These are phyloP conservation scores for Artemia sinica DNA, from an alignment of 2,888 invertebrate genomes.

Conservation along the genomic window DNA sequence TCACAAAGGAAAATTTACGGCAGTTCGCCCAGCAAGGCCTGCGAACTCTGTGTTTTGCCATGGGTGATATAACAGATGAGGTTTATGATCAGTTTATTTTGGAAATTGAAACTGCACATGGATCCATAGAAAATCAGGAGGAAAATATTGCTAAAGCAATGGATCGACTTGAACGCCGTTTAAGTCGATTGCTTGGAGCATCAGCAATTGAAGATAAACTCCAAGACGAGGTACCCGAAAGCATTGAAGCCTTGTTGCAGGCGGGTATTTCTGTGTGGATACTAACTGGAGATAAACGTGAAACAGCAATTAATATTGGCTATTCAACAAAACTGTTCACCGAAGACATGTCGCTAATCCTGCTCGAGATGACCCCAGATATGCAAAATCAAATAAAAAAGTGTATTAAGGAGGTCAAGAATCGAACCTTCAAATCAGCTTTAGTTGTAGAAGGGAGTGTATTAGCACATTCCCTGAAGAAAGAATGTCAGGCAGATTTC, in stretches of 20 bases:
- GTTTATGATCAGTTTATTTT: conserved; percentile 43
- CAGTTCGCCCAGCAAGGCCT: conserved; percentile 41
- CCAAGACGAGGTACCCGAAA: conserved; percentile 67
- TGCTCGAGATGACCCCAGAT: conserved; percentile 28
- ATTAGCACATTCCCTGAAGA: conserved; percentile 45
- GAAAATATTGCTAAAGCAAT: conserved; percentile 34
- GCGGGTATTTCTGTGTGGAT: conserved; percentile 77
- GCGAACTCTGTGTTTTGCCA: conserved; percentile 65
- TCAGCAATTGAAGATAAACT: conserved; percentile 76
- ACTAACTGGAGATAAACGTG: conserved; percentile 75
- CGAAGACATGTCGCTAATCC: conserved; percentile 35
- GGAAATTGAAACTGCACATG: conserved; percentile 34
- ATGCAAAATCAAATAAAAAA: too few species aligned
- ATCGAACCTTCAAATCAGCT: conserved; percentile 28
- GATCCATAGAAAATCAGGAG: conserved; percentile 34
- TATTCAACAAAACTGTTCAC: conserved; percentile 56
- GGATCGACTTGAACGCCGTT: conserved; percentile 35
- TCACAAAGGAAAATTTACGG: too few species aligned
- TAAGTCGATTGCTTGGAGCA: conserved; percentile 54
- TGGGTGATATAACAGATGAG: conserved; percentile 43
- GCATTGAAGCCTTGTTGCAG: conserved; percentile 52
- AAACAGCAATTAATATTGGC: conserved; percentile 67
- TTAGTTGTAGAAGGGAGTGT: conserved; percentile 55
- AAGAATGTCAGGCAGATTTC: conserved; percentile 41
- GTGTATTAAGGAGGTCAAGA: too few species aligned